Evolutionary conservation across 2,113 vertebrate species (phyloP), one percentile per base, ranked within the genome.

Genomic region (Rhizomys pruinosus): DNA sequence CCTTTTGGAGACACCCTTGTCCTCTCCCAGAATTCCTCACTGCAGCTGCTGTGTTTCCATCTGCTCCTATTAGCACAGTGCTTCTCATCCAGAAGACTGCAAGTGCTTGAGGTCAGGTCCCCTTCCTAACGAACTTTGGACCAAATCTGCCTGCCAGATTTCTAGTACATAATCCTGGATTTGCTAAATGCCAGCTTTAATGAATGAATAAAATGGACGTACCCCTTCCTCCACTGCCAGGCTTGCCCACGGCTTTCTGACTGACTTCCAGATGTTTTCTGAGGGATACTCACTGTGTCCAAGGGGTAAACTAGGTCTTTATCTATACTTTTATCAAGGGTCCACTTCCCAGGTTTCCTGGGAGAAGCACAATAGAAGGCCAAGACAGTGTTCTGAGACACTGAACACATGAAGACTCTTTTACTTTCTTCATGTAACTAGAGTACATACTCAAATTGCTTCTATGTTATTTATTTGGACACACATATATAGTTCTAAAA

Each of bases 391-490:
- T 52, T 64, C 19, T 59, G 37, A 95, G 66, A 79, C 15, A 87
- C 5, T 34, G 42, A 42, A 52, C 34, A 63, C 52, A 52, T 19
- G 9, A 23, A 91, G 61, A 79, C 55, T 55, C 81, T 79, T 77
- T 64, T 8, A 39, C 47, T 44, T 72, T 57, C 27, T 89, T 37
- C 20, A 27, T 57, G 25, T 90, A 57, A 73, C 37, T 78, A 61
- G 34, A 17, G n/a, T 66, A 55, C n/a, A 39, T 64, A 42, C 16
- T 32, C 13, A 64, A 85, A 47, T 90, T 87, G 72, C 5, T 80
- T 87, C 78, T 87, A n/a, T 63, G 19, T 69, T 68, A 87, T 87
- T 85, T 68, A 32, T 88, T 66, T 71, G 52, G 15, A 90, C 7
- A 7, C 13, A 84, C 9, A 52, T 47, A 10, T 12, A 12, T 6